phyloP scores from a whole-genome alignment of 2,113 vertebrate genomes.

The Amblyopsis rosae region DNA sequence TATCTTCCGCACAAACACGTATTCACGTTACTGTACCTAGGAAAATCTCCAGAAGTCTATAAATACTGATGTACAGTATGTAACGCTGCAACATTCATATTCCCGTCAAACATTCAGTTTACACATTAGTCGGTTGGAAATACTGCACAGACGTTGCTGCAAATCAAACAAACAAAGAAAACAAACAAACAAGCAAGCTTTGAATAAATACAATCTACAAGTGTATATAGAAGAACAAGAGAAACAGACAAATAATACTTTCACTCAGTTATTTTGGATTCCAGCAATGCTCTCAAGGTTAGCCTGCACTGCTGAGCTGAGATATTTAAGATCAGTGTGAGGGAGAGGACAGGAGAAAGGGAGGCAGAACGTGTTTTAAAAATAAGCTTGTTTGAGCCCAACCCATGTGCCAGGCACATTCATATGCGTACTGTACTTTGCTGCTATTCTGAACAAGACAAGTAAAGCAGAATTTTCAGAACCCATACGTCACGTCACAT shows the following conservation, averaged over 20 bases:
- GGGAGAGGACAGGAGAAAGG: background rate
- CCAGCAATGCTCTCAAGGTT: background rate
- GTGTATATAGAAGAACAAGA: too few species aligned
- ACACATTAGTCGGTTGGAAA: too few species aligned
- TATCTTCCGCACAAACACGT: constrained; percentile 2
- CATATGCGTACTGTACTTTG: too few species aligned
- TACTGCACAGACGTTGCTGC: too few species aligned
- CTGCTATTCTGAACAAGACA: too few species aligned
- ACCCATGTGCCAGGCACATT: background rate
- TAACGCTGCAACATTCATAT: background rate
- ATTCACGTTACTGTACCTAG: background rate
- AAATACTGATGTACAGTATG: background rate
- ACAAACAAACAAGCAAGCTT: too few species aligned
- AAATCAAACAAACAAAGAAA: too few species aligned
- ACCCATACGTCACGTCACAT: too few species aligned
- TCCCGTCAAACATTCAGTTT: background rate
- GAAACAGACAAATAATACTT: too few species aligned
- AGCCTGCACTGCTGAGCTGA: background rate
- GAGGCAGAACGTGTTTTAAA: constrained; percentile 1
- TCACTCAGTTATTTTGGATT: too few species aligned
- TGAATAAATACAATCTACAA: too few species aligned
- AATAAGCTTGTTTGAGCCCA: constrained; percentile 15
- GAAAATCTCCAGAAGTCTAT: background rate
- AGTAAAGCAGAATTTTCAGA: too few species aligned
- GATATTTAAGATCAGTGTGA: background rate